phyloP scores from a whole-genome alignment of 2,113 vertebrate species.

The Nesogale talazaci region DNA sequence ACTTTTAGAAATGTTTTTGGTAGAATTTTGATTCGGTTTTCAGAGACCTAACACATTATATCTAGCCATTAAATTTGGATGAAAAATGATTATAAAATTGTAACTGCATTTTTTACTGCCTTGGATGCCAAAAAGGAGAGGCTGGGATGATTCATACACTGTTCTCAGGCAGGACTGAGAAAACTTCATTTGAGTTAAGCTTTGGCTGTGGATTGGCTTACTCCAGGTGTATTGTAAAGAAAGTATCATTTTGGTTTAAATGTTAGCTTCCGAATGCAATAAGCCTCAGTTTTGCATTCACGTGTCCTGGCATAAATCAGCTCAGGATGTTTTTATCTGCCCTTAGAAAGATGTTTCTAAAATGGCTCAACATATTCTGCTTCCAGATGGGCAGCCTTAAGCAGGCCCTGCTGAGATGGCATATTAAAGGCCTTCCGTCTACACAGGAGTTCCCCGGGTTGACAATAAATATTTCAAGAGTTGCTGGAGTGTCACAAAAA shows the following conservation, averaged over 20 bases:
- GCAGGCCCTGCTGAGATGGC: constrained; percentile 54
- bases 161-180: not conserved
- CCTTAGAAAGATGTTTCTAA: constrained; percentile 58
- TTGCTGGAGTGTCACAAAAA: constrained; percentile 57
- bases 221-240: constrained; percentile 57
- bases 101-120: constrained; percentile 12
- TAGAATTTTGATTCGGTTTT: constrained; percentile 28
- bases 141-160: constrained; percentile 41
- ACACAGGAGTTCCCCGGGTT: constrained; percentile 62
- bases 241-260: constrained; percentile 50
- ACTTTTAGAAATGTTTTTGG: constrained; percentile 10
- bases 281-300: constrained; percentile 52
- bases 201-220: not conserved
- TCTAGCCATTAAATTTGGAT: constrained; percentile 1
- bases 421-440: constrained; percentile 48
- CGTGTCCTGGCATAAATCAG: constrained; percentile 56
- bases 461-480: constrained; percentile 78
- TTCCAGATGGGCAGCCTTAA: constrained; percentile 70
- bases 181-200: constrained; percentile 41
- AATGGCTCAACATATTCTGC: constrained; percentile 50
- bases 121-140: not conserved
- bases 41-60: not conserved
- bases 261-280: constrained; percentile 49
- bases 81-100: constrained; percentile 1
- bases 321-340: constrained; percentile 49